Base-by-base conservation (phyloP, 2,888 invertebrate species). In the Pyrochroa serraticornis region DNA sequence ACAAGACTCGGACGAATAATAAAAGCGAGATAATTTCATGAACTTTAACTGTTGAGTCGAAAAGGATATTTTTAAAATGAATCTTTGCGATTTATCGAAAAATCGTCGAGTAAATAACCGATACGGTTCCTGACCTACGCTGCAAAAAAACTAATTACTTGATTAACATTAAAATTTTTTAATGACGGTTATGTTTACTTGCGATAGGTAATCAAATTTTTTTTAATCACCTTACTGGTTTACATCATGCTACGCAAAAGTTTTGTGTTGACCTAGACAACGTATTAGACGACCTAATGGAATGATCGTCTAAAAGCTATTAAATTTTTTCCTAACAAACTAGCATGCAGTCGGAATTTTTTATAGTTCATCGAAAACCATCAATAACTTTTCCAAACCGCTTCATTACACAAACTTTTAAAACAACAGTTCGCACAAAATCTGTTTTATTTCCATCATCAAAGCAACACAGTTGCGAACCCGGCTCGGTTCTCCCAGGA, bases 61-160 rank as follows among this genome's bases (percentile, higher is more conserved):
- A 34, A 43, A 43, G 36, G 42, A 30, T 36, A 10, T 50, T 54
- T 47, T 41, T 47, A 43, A 49, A 49, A 49, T 33, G 41, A 45
- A 30, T 45, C 45, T 35, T 10, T 22, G 14, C 41, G 31, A n/a
- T 34, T 41, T 49, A 49, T 49, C 49, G 8, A 43, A 36, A 42
- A 43, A 38, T 38, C 35, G 46, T 46, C 39, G 33, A 45, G 2
- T 50, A 35, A 44, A 37, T 51, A 32, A 30, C 33, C 37, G 41
- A 49, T 35, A 36, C 43, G 36, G 39, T 42, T 47, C 41, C 55
- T 55, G 55, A 55, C 55, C 55, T 49, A 55, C 42, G 55, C 38
- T 49, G 37, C 10, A 43, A 35, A 41, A 46, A 41, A 22, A 22
- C 49, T 43, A 43, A 42, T 43, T 49, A 34, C 36, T 34, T 39